These are phyloP conservation scores for Mormyrus proboscirostris DNA, from an alignment of 2,797 vertebrate species.

Conservation along the genomic window DNA sequence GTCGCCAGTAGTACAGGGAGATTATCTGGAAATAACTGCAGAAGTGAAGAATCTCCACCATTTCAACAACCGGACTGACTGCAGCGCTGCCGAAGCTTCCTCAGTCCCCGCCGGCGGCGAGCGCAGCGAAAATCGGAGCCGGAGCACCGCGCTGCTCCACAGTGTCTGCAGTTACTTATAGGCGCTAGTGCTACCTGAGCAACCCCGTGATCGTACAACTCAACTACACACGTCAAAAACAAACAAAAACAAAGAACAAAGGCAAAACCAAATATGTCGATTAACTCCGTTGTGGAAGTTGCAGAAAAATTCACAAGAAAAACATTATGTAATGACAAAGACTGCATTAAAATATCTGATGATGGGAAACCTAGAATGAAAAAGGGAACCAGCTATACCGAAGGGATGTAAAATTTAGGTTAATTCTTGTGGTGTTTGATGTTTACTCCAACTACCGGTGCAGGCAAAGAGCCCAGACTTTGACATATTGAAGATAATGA, in stretches of 20 bases:
- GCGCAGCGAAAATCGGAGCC: not conserved
- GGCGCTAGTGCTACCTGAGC: not conserved
- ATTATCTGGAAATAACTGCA: constrained; percentile 26
- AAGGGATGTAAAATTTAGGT: constrained; percentile 44
- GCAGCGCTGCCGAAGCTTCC: not conserved
- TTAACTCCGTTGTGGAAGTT: not conserved
- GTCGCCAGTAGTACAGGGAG: constrained; percentile 34
- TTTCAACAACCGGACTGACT: constrained; percentile 11
- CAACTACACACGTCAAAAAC: not conserved
- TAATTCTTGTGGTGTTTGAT: constrained; percentile 52
- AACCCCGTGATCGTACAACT: not conserved
- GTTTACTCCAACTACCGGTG: constrained; percentile 28
- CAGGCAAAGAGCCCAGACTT: constrained; percentile 55
- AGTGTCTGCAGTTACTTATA: not conserved
- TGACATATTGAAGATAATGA: constrained; percentile 55
- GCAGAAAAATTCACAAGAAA: not conserved
- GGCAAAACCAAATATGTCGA: not conserved
- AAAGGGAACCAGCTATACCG: not conserved
- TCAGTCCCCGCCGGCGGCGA: not conserved
- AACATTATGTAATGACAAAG: not conserved
- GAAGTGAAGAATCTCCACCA: constrained; percentile 13
- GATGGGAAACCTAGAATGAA: not conserved
- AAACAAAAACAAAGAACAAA: not conserved
- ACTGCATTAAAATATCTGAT: not conserved
- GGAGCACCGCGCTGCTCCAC: not conserved